Evolutionary conservation across 2,797 vertebrate genomes (phyloP), one percentile per base, ranked within the genome.

Genomic region (Balearica regulorum): DNA sequence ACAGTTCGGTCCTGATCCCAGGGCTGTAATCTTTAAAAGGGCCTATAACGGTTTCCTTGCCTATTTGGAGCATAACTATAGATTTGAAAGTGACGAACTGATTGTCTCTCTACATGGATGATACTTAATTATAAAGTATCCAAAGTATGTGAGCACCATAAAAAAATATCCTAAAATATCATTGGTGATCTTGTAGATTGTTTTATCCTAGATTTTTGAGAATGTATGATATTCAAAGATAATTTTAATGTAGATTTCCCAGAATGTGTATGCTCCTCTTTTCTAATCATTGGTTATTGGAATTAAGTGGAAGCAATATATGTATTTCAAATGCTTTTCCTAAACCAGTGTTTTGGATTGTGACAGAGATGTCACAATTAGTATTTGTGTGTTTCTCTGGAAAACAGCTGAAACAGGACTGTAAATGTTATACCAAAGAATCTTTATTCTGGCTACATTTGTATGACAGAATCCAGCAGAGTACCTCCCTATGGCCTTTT

Each of bases 401-500:
- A 90, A 73, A 78, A 51, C 18, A 55, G 24, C 10, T 68, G n/a
- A 70, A 88, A 44, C 16, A 64, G 10, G 3, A 19, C 15, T 54
- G 25, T 64, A 48, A 51, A 62, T 55, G 1, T 77, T 68, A 10
- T 16, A 13, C 21, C 57, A n/a, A 64, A 73, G 44, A 57, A 29
- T 60, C 37, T 80, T 68, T 66, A 9, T 62, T 89, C 20, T 61
- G 51, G 9, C 17, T 72, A 9, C 5, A 7, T 69, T 72, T 65
- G 4, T 29, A 3, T 48, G 66, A 31, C n/a, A 2, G 5, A 60
- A 22, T 66, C 17, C 8, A 64, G 33, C 51, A 66, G 43, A 51
- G 28, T 73, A 10, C 4, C 24, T 10, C 14, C 0, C 0, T 16
- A 1, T 35, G 51, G 35, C 54, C 21, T 73, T 25, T 53, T 71